Evolutionary conservation across 2,113 vertebrate species (phyloP).

Genomic region (Tragelaphus scriptus): DNA sequence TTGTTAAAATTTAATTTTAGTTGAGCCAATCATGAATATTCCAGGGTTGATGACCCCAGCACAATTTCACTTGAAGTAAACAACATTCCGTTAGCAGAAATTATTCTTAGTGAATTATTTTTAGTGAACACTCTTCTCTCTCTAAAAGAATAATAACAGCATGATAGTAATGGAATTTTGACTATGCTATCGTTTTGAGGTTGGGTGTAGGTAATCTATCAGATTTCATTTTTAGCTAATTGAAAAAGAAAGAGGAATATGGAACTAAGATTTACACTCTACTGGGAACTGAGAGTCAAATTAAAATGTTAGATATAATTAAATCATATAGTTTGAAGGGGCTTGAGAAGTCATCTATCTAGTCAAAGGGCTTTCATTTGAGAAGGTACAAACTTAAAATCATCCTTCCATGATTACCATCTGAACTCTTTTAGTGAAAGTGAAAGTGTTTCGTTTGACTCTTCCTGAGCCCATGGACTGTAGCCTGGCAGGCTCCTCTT

Average conservation of each 20-base stretch:
- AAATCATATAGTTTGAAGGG: constrained; percentile 39
- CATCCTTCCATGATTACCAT: background rate
- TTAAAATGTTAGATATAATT: constrained; percentile 58
- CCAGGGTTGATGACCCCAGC: background rate
- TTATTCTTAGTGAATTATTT: constrained; percentile 5
- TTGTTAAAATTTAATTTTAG: constrained; percentile 44
- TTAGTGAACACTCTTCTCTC: background rate
- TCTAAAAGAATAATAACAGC: background rate
- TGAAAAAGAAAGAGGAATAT: constrained; percentile 23
- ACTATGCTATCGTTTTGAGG: constrained; percentile 40
- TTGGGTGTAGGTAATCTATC: constrained; percentile 22
- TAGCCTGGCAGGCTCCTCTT: background rate
- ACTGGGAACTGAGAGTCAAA: constrained; percentile 29
- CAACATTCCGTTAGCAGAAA: background rate
- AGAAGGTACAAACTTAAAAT: constrained; percentile 38
- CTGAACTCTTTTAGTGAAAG: background rate
- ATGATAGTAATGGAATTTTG: constrained; percentile 31
- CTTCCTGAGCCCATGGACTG: background rate
- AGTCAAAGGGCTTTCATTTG: constrained; percentile 26
- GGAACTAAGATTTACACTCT: constrained; percentile 24
- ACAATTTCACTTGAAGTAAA: constrained; percentile 19
- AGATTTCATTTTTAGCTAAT: constrained; percentile 40
- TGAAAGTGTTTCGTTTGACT: background rate
- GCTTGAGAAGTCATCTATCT: constrained; percentile 28
- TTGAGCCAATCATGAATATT: constrained; percentile 26